Evolutionary conservation across 92 coral and sea anemone species (phyloP), one percentile per base, ranked within the genome.

Genomic region (Palythoa heliodiscus): DNA sequence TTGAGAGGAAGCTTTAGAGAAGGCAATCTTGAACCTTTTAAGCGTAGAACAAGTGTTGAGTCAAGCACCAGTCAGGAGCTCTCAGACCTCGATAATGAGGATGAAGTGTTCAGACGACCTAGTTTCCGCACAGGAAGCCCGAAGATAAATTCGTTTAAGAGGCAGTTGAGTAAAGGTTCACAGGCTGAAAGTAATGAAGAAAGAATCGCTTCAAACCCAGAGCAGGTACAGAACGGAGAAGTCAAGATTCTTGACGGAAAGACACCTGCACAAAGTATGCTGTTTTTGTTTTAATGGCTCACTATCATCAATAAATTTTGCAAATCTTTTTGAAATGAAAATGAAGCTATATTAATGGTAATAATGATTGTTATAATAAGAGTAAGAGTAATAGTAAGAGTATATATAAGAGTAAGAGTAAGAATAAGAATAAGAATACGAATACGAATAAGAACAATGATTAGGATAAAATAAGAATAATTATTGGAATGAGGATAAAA

Each of bases 151-250:
- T 52, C 71, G 1, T 43, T 48, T 10, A 64, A 15, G n/a, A 66
- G 63, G 63, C 84, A 80, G 50, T 67, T 80, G 24, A 80, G 84
- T 53, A 48, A 22, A 14, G 84, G 50, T 19, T 66, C 84, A n/a
- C 75, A 80, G 47, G 25, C 43, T 20, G 25, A 70, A 8, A 10
- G 1, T 19, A 67, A 47, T 24, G 20, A 23, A 17, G 72, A 64
- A 25, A 37, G 15, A 2, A n/a, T 67, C 55, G 50, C 73, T 80
- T 52, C 73, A 50, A 79, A 79, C 38, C 73, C 84, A 66, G 74
- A 80, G 19, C 58, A 40, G 60, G 12, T 47, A 5, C 84, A 80
- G 47, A 80, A 80, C 40, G 74, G 84, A 66, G 84, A 80, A 29
- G 84, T 80, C 13, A 66, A 66, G 29, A 63, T 80, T 11, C 61